These are phyloP conservation scores for Zaprionus inermis DNA, from an alignment of 1,140 invertebrate species.

Conservation along the genomic window DNA sequence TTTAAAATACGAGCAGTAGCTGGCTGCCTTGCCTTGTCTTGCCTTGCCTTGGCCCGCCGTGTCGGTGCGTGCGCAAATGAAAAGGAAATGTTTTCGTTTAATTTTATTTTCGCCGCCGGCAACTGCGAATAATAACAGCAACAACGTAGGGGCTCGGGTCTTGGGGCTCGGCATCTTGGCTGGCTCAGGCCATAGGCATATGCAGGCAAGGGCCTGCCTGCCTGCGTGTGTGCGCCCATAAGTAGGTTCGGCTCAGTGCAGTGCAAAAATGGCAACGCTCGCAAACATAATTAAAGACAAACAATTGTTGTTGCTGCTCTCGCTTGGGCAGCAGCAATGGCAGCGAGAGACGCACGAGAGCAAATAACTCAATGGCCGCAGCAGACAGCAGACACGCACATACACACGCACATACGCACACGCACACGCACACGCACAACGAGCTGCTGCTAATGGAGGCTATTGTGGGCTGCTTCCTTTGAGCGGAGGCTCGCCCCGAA, in stretches of 20 bases:
- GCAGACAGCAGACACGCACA: constrained; percentile 22
- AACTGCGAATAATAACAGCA: constrained; percentile 68
- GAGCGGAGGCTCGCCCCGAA: constrained; percentile 7
- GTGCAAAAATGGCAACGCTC: constrained; percentile 69
- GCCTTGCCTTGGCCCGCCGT: too few relatives aligned
- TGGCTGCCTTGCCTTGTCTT: constrained; percentile 22
- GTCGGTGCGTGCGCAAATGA: constrained; percentile 76
- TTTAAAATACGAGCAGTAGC: constrained; percentile 53
- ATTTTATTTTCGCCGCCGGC: constrained; percentile 82
- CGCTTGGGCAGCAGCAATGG: constrained; percentile 21
- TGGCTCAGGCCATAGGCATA: constrained; percentile 31
- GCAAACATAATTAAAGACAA: constrained; percentile 83
- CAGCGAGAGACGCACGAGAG: constrained; percentile 61
- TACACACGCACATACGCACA: constrained; percentile 21
- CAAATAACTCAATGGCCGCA: constrained; percentile 62
- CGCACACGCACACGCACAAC: not conserved
- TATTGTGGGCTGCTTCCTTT: not conserved
- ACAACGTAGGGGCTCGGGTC: constrained; percentile 22
- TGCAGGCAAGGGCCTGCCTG: not conserved
- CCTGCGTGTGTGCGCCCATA: constrained; percentile 46
- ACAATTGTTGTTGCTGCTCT: constrained; percentile 62
- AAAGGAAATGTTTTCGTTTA: constrained; percentile 83
- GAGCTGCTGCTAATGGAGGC: constrained; percentile 5
- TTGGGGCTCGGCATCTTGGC: constrained; percentile 32
- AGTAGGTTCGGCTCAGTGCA: constrained; percentile 57